Percentiles rank a stretch among this genome's conserved stretches.
Conservation (phyloP, 2,888 invertebrate genomes). For the Dryadula phaetusa region DNA sequence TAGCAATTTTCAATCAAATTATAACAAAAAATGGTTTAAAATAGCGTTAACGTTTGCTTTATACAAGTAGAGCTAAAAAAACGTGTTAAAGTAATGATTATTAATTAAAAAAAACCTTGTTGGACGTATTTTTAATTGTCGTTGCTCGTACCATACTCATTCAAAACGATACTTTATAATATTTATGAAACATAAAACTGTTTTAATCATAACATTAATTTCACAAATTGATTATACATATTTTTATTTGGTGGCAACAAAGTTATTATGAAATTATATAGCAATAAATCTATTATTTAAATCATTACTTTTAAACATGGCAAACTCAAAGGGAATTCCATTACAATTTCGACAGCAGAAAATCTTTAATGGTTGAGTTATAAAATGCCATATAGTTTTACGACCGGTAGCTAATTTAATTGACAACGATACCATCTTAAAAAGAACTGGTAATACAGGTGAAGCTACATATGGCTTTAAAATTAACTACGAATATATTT, state of each 20-base stretch:
- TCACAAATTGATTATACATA: constrained; percentile 18
- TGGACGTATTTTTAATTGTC: no score
- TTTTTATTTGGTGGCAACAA: constrained; percentile 21
- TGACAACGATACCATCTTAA: constrained; percentile 41
- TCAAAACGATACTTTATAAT: constrained; percentile 6
- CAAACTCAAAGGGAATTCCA: constrained; percentile 23
- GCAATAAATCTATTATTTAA: constrained; percentile 24
- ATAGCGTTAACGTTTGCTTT: no score
- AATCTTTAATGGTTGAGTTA: constrained; percentile 31
- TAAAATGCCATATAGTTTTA: constrained; percentile 42
- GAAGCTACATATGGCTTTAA: constrained; percentile 10
- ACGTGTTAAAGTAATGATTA: no score
- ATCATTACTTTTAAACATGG: constrained; percentile 15
- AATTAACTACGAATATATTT: constrained; percentile 21
- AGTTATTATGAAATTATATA: constrained; percentile 19
- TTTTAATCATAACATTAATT: constrained; percentile 19
- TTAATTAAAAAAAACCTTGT: no score
- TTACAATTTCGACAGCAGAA: constrained; percentile 27
- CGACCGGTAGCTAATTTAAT: constrained; percentile 47
- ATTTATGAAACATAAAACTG: constrained; percentile 16
- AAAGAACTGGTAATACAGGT: constrained; percentile 34
- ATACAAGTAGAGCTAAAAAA: no score
- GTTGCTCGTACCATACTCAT: no score
- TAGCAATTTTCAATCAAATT: no score
- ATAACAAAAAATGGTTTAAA: no score